Evolutionary conservation across 2,797 vertebrate species (phyloP).

Genomic region (Hoplostethus atlanticus): DNA sequence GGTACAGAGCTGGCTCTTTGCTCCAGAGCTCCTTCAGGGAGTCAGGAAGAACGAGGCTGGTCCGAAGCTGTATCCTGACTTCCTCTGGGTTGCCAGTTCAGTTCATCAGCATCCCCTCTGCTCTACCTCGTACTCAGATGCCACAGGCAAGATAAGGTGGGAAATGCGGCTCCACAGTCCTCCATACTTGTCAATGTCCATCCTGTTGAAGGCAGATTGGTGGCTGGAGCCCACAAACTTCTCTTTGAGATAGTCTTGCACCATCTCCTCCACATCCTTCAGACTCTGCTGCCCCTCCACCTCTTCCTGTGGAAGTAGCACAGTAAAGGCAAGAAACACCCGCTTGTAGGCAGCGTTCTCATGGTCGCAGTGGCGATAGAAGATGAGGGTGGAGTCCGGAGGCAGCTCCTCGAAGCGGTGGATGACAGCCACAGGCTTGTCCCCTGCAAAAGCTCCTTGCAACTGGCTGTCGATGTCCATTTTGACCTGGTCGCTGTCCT

Average conservation of each 20-base stretch:
- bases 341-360: conserved; percentile 91
- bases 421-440: conserved; percentile 85
- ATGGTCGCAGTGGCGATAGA: conserved; percentile 97
- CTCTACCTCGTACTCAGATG: conserved; percentile 82
- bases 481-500: conserved; percentile 88
- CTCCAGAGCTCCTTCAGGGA: not conserved
- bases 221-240: conserved; percentile 77
- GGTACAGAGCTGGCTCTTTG: not conserved
- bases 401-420: conserved; percentile 91
- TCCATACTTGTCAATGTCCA: conserved; percentile 90
- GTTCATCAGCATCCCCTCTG: conserved; percentile 75
- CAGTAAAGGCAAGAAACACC: conserved; percentile 89
- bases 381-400: conserved; percentile 91
- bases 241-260: conserved; percentile 86
- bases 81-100: not conserved
- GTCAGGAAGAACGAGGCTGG: not conserved
- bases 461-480: conserved; percentile 87
- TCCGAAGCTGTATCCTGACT: conserved; percentile 4
- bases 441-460: conserved; percentile 83
- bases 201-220: conserved; percentile 76
- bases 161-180: conserved; percentile 97
- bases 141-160: conserved; percentile 91
- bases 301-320: conserved; percentile 82
- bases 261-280: conserved; percentile 87
- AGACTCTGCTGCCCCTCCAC: conserved; percentile 69